These are phyloP conservation scores for Salarias fasciatus DNA, from an alignment of 2,797 vertebrate species.

Conservation along the genomic window DNA sequence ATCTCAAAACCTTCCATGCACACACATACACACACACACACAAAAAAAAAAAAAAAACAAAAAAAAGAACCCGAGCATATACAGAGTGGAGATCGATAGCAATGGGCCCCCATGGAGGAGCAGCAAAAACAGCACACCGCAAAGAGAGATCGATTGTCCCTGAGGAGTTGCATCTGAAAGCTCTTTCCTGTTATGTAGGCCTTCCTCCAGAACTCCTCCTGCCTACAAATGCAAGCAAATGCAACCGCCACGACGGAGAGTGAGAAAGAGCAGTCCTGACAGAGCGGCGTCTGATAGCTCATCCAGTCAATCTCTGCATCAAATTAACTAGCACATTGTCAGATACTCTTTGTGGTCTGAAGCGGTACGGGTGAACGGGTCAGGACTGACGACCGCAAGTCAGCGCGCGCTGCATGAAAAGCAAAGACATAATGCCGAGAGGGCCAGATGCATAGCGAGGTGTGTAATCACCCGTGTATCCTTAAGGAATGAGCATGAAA, in stretches of 20 bases:
- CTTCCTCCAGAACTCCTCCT: slow-evolving; percentile 56
- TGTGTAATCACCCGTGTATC: slow-evolving; percentile 55
- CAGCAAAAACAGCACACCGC: slow-evolving; percentile 57
- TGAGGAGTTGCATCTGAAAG: slow-evolving; percentile 63
- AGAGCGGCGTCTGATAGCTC: slow-evolving; percentile 59
- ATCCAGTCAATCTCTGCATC: slow-evolving; percentile 60
- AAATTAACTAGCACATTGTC: slow-evolving; percentile 65
- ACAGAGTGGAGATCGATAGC: slow-evolving; percentile 54
- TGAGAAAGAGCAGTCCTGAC: slow-evolving; percentile 51
- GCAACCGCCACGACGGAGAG: slow-evolving; percentile 36
- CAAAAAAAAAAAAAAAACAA: slow-evolving; percentile 10
- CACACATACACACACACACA: slow-evolving; percentile 7
- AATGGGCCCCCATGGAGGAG: slow-evolving; percentile 57
- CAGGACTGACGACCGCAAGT: slow-evolving; percentile 18
- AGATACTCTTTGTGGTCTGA: slow-evolving; percentile 49
- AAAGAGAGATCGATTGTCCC: slow-evolving; percentile 72
- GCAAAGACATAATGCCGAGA: slow-evolving; percentile 32
- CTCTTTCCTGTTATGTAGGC: slow-evolving; percentile 65
- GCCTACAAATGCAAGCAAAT: slow-evolving; percentile 67
- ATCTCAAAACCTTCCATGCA: slow-evolving; percentile 16
- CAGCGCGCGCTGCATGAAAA: slow-evolving; percentile 13
- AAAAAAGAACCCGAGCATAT: slow-evolving; percentile 18
- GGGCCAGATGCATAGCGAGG: slow-evolving; percentile 36
- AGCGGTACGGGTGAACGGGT: slow-evolving; percentile 39
- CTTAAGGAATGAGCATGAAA: slow-evolving; percentile 51